Base-by-base conservation (phyloP, 2,113 vertebrate genomes). In the Sitta europaea region DNA sequence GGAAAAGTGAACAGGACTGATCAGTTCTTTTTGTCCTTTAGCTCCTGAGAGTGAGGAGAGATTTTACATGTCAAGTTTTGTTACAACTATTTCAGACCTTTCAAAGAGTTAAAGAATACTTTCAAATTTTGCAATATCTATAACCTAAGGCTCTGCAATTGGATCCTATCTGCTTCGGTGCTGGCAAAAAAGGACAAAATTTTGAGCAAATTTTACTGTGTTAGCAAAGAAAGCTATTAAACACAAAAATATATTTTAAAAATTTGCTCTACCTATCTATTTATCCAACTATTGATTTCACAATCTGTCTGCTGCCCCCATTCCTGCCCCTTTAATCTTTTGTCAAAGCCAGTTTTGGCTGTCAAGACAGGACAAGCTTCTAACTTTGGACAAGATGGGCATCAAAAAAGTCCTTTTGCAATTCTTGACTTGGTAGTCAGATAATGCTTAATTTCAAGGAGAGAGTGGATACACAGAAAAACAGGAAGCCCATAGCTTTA, bases 1-100 rank as follows among this genome's bases (percentile, higher is more conserved):
- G 47, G 24, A 71, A 66, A 94, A 95, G 57, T 25, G n/a, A 94
- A 59, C 42, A 80, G 43, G 47, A 89, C 51, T 15, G 29, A 84
- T 24, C 38, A 83, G 42, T 38, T 40, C 9, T 43, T 94, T 59
- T 79, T 88, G 79, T 48, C 24, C 27, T 81, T 91, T 43, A 75
- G 19, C 24, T 86, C 28, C 65, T 57, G 48, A 81, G 31, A 86
- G 13, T 4, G 3, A 84, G 16, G 36, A 76, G 36, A 77, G 18
- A 59, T 78, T 94, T 43, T 63, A 71, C 22, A 55, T 2, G 12
- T 50, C 18, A 77, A 80, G 4, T 40, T 79, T 67, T 10, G 12
- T 38, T 28, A 11, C 9, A 47, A 50, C 6, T 89, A 77, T 36
- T 67, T 62, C 38, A 62, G 21, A 20, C 9, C 29, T 47, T 58